Percentiles rank a stretch among this genome's conserved stretches.
These are phyloP conservation scores for Plagodis dolabraria DNA, from an alignment of 2,888 invertebrate genomes.

Conservation along the genomic window DNA sequence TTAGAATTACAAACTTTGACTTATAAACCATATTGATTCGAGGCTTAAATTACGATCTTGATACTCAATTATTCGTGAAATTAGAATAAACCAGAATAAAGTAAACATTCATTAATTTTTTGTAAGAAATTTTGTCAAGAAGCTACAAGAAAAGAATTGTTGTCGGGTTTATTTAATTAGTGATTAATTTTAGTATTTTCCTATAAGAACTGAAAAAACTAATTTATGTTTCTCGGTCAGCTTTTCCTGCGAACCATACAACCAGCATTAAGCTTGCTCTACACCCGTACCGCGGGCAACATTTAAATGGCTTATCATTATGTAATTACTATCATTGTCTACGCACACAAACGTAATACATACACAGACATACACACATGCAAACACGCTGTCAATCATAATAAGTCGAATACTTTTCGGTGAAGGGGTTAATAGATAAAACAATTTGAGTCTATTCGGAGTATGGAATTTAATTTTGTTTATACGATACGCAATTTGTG, in stretches of 20 bases:
- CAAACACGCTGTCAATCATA: slow-evolving; percentile 48
- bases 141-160: background rate
- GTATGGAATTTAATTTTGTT: slow-evolving; percentile 15
- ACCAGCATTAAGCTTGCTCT: slow-evolving; percentile 58
- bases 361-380: slow-evolving; percentile 32
- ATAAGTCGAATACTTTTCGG: slow-evolving; percentile 36
- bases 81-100: no score
- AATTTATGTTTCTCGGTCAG: background rate
- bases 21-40: no score
- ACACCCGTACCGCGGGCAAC: slow-evolving; percentile 74
- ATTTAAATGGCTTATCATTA: slow-evolving; percentile 84
- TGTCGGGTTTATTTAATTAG: background rate
- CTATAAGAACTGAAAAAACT: background rate
- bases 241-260: slow-evolving; percentile 58
- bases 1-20: no score
- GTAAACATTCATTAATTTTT: no score
- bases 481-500: slow-evolving; percentile 4
- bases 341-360: slow-evolving; percentile 49
- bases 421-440: slow-evolving; percentile 32
- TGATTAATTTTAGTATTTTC: no score
- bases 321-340: slow-evolving; percentile 83
- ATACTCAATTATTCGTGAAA: no score
- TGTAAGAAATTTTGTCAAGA: background rate
- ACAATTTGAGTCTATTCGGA: slow-evolving; percentile 16
- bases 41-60: no score